Evolutionary conservation across 1,140 invertebrate species (phyloP), one percentile per base, ranked within the genome.

Genomic region (Drosophila simulans): DNA sequence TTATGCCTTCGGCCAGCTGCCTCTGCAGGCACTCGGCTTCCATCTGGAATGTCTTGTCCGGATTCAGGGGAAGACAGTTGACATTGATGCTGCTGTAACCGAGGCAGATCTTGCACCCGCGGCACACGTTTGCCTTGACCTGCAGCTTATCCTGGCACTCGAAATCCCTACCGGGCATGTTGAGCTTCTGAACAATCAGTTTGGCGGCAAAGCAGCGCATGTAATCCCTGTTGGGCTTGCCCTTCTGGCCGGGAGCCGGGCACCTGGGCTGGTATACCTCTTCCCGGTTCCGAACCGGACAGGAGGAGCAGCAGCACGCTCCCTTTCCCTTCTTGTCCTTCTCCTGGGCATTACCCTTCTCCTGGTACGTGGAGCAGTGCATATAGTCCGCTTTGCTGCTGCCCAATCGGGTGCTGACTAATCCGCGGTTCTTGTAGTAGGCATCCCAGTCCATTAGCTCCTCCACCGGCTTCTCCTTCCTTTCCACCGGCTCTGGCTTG

Each of bases 151-250:
- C 63, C 1, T 5, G 62, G 13, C 42, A 53, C 25, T 76, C 75
- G 13, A 86, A 86, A 2, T 79, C 70, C 8, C 70, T 42, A 2
- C 83, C 83, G 5, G 83, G 83, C 83, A 86, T 76, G 8, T 88
- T 39, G 11, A 86, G 53, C 20, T 64, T 79, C 39, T 51, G 63
- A 40, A 57, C 78, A 15, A 82, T 65, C 54, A 86, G 62, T 10
- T 86, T 86, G 4, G 55, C 56, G 2, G 62, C 49, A 4, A 78
- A 82, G 31, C 59, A 79, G 8, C 52, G 55, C 8, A 63, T 43
- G 0, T 59, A 27, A 0, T 51, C 58, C 35, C 45, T 63, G 4
- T 53, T 52, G 11, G n/a, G n/a, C 13, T 76, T 73, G 27, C 15
- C 25, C 51, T 89, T 77, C 17, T 88, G 65, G 5, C 78, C 65